Base-by-base conservation (phyloP, 1,140 invertebrate species). In the Micrasema longulum region DNA sequence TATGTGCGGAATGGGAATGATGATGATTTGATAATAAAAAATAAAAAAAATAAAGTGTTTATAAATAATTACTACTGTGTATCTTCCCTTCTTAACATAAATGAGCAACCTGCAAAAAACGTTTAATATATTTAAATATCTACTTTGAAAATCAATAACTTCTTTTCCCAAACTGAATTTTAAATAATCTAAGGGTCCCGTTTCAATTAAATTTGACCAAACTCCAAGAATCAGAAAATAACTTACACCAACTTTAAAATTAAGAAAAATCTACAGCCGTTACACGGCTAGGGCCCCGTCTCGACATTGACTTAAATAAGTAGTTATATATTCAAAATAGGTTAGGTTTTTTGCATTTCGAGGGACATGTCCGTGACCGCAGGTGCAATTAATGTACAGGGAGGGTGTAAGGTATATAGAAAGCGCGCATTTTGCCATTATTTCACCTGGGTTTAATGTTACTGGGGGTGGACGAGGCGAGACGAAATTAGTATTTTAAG, bases 301-400 rank as follows among this genome's bases (percentile, higher is more conserved):
- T 63, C 14, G 11, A 63, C 22, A 63, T 63, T 63, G 55, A 60
- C 55, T 60, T 60, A 36, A 36, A 63, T 22, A 22, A 7, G 41
- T 38, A 52, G 57, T 69, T 57, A 35, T 57, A 55, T 38, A 57
- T 50, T 23, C 14, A 69, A 55, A 67, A 47, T 45, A 60, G 36
- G 48, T 45, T 57, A 35, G 41, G 47, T 22, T 60, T 72, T 72
- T 57, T 65, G 41, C 62, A 65, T 65, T 41, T 45, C 57, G n/a
- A 16, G n/a, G 41, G 18, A 22, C 36, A n/a, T 18, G 16, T 26
- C 7, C 31, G 16, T 14, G 62, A 63, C 31, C 63, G 26, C 71
- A 72, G 71, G 71, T 72, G 71, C 64, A 67, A 62, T 72, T 67
- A 72, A 72, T 72, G 57, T 43, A n/a, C n/a, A n/a, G n/a, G n/a